phyloP scores from a whole-genome alignment of 2,113 vertebrate genomes.

The Variabilichromis moorii region DNA sequence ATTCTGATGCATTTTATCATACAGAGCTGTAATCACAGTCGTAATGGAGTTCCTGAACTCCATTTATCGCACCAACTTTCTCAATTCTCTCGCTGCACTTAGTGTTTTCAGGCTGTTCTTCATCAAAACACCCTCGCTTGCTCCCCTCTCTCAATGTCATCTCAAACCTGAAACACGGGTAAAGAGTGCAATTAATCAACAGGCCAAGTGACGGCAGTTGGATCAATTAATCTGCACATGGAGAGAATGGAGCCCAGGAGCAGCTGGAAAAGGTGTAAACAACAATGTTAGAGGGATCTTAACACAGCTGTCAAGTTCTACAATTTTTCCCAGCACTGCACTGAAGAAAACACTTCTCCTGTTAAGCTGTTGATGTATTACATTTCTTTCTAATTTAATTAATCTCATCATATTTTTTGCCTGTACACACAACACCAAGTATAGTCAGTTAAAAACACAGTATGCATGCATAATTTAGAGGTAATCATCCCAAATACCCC shows the following conservation, averaged over 20 bases:
- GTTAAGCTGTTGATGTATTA: neutral
- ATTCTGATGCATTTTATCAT: conserved; percentile 10
- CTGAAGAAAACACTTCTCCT: neutral
- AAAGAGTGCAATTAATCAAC: conserved; percentile 30
- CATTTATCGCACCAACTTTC: conserved; percentile 16
- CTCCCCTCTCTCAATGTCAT: neutral
- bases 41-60: conserved; percentile 47
- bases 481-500: neutral
- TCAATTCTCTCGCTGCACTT: neutral
- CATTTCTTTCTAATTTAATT: neutral
- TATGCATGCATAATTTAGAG: neutral
- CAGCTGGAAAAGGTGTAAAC: conserved; percentile 12
- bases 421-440: neutral
- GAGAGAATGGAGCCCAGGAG: neutral
- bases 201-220: neutral
- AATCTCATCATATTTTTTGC: neutral
- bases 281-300: neutral
- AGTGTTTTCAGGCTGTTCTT: neutral
- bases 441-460: neutral
- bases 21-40: conserved; percentile 12
- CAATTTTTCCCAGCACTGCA: neutral
- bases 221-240: conserved; percentile 29
- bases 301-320: neutral
- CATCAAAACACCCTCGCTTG: neutral
- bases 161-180: conserved; percentile 13